Base-by-base conservation (phyloP, 2,888 invertebrate genomes). In the Synanthedon tipuliformis region DNA sequence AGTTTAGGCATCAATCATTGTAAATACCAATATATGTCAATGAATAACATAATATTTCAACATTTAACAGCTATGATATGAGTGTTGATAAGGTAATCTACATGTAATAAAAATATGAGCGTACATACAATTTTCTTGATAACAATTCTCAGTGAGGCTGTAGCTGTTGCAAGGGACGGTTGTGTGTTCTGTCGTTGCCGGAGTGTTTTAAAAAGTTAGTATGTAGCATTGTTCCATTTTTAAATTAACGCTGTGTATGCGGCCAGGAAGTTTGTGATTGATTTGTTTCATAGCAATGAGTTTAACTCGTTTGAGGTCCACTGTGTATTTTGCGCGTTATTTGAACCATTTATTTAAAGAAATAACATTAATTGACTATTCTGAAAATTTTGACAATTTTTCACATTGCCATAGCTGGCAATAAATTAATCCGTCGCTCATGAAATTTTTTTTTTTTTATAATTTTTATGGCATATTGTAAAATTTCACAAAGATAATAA, bases 81-180 rank as follows among this genome's bases (percentile, higher is more conserved):
- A 73, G 64, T 62, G 54, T 62, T 71, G 84, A 85, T 84, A 85
- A 77, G 60, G 54, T 75, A 81, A 82, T 81, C 78, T 71, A 56
- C 60, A 61, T 57, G 65, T 76, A 74, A 77, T 76, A 72, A 61
- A 59, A 60, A 55, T 59, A 52, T 52, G 48, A 51, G 18, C 40
- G 54, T 48, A 54, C 52, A 49, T 48, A 54, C 52, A 49, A 49
- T 49, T 49, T 45, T 15, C n/a, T 45, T 69, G 72, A 75, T 78
- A 67, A 62, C 55, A 59, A 59, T 65, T 59, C 59, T 57, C 73
- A 84, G 82, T 84, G 71, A 78, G 73, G 54, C 50, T 10, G 48
- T 23, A 34, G 40, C 34, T 45, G 45, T 12, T 16, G 16, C 13
- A 18, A 40, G 49, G 4, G 53, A 34, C 53, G 34, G 41, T 53